Evolutionary conservation across 1,140 invertebrate species (phyloP), one percentile per base, ranked within the genome.

Genomic region (Zaprionus lachaisei): DNA sequence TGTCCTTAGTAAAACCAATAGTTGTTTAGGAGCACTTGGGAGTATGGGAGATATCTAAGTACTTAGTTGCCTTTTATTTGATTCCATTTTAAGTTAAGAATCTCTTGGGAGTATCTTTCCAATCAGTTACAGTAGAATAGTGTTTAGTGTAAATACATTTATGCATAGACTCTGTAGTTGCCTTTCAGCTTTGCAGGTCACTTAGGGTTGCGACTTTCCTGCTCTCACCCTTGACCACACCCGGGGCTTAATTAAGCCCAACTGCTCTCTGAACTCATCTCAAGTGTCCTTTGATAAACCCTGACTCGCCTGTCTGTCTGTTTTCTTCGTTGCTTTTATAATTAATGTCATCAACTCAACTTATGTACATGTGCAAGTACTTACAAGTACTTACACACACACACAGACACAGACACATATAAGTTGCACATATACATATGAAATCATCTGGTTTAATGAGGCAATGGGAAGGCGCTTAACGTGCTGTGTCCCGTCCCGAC

Each of bases 281-380:
- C 64, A 26, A 67, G 65, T 67, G 65, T 67, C 65, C 65, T 67
- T 67, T 67, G 41, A 67, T 67, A 67, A 67, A 55, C 65, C 41
- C 41, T 58, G 37, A 58, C 31, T n/a, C 6, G 17, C n/a, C 38
- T 67, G 15, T 24, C 57, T 67, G 56, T 49, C 55, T 9, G 65
- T 34, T 58, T 58, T 49, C 55, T 34, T 67, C 65, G 44, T 22
- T 55, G 56, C 55, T 57, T 66, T 66, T 67, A 67, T 67, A 67
- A 67, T 67, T 67, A 67, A 67, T 67, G 65, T 67, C 65, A 67
- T 67, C 65, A 58, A 34, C 66, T 60, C 66, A 69, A 69, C 66
- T 60, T 69, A 51, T 69, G 65, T 68, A 58, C 66, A 69, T 69
- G 56, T 51, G 56, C 20, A 69, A 60, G 66, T 69, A 69, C 56